A percentile compares a stretch with the other conserved stretches of the same genome.
These are phyloP conservation scores for Germaria angustata DNA, from an alignment of 2,888 invertebrate genomes.

Conservation along the genomic window DNA sequence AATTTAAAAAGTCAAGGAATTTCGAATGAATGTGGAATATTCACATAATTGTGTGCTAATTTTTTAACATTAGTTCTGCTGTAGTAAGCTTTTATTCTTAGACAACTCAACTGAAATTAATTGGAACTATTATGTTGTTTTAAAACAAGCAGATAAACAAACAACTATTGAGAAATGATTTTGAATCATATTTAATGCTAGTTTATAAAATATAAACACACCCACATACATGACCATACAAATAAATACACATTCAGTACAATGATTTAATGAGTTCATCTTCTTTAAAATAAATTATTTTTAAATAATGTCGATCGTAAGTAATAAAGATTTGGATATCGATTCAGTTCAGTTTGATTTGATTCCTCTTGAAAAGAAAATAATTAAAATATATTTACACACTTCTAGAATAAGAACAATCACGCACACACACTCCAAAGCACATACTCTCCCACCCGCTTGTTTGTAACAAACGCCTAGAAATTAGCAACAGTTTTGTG, in stretches of 20 bases:
- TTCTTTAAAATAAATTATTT: constrained; percentile 18
- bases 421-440: background rate
- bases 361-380: constrained; percentile 47
- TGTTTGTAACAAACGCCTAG: constrained; percentile 15
- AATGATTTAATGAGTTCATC: constrained; percentile 5
- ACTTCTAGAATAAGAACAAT: background rate
- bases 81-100: background rate
- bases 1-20: no score
- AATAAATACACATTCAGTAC: constrained; percentile 8
- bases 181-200: constrained; percentile 56
- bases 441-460: background rate
- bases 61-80: no score
- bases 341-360: constrained; percentile 11
- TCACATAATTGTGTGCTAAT: no score
- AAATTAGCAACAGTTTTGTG: constrained; percentile 35
- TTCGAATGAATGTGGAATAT: no score
- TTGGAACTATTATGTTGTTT: constrained; percentile 4
- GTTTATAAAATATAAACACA: constrained; percentile 12
- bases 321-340: constrained; percentile 12
- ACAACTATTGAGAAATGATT: constrained; percentile 15
- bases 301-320: constrained; percentile 19
- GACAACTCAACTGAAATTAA: constrained; percentile 7
- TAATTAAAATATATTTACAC: constrained; percentile 60
- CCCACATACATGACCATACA: background rate
- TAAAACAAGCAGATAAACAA: constrained; percentile 18